phyloP scores from a whole-genome alignment of 2,888 invertebrate genomes.

The Amblyteles armatorius region DNA sequence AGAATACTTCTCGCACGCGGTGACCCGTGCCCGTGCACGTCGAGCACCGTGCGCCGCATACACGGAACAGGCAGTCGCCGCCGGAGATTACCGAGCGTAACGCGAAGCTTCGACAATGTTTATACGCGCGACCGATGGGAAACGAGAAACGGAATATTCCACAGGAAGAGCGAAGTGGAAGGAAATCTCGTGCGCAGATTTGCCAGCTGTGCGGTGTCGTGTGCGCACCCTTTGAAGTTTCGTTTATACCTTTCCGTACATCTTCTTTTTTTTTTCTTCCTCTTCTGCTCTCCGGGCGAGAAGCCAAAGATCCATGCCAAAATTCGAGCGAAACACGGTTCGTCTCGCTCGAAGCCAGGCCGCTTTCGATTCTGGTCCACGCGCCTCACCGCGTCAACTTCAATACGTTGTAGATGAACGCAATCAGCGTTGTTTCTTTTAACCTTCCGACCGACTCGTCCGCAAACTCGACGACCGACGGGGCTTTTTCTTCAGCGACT shows the following conservation, averaged over 20 bases:
- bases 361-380: background rate
- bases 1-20: constrained; percentile 29
- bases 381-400: constrained; percentile 43
- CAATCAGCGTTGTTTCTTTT: constrained; percentile 19
- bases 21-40: background rate
- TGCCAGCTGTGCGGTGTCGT: background rate
- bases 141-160: constrained; percentile 6
- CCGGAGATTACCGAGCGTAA: background rate
- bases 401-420: constrained; percentile 21
- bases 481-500: background rate
- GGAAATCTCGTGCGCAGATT: background rate
- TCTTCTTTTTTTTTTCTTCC: constrained; percentile 9
- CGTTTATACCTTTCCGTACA: constrained; percentile 1
- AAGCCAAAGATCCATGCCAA: constrained; percentile 67
- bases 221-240: constrained; percentile 20
- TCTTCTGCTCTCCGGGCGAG: constrained; percentile 45
- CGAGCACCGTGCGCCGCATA: background rate
- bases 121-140: background rate
- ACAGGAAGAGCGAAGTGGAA: constrained; percentile 4
- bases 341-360: background rate
- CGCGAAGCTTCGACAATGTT: background rate
- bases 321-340: constrained; percentile 46
- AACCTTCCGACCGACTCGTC: constrained; percentile 9
- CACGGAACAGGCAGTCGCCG: background rate
- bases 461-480: background rate